Conservation (phyloP, 2,113 vertebrate species). For the Acanthochromis polyacanthus region DNA sequence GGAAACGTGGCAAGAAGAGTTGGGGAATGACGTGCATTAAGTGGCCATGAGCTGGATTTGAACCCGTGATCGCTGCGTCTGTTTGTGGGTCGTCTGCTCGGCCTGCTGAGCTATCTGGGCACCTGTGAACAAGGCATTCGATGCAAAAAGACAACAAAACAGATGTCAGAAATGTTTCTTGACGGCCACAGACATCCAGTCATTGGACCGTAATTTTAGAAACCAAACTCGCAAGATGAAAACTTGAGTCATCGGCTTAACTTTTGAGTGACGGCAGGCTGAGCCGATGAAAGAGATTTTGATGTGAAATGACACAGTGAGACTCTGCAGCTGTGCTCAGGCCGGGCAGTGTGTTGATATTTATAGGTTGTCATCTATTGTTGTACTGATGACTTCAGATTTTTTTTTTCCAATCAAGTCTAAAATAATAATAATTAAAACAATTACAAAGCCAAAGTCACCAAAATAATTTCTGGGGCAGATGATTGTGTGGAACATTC, state of each 20-base stretch:
- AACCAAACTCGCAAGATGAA: background rate
- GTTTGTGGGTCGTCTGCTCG: no score
- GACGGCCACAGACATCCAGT: background rate
- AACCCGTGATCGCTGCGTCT: no score
- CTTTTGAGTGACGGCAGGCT: background rate
- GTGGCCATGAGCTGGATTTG: no score
- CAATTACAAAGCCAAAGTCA: no score
- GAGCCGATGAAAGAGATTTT: constrained; percentile 14
- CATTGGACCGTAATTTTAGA: background rate
- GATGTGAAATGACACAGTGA: background rate
- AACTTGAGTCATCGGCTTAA: background rate
- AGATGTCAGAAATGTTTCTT: background rate
- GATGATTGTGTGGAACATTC: no score
- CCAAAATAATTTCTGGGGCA: no score
- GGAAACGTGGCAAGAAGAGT: no score
- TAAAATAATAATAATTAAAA: no score
- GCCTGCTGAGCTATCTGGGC: no score
- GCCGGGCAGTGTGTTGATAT: background rate
- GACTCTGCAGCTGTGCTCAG: background rate
- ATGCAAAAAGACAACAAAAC: background rate
- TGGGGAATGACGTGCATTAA: no score
- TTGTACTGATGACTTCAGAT: background rate
- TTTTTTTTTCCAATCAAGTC: no score
- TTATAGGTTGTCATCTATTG: background rate
- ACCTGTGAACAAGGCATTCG: background rate